Base-by-base conservation (phyloP, 2,888 invertebrate species). In the Hesperia comma region DNA sequence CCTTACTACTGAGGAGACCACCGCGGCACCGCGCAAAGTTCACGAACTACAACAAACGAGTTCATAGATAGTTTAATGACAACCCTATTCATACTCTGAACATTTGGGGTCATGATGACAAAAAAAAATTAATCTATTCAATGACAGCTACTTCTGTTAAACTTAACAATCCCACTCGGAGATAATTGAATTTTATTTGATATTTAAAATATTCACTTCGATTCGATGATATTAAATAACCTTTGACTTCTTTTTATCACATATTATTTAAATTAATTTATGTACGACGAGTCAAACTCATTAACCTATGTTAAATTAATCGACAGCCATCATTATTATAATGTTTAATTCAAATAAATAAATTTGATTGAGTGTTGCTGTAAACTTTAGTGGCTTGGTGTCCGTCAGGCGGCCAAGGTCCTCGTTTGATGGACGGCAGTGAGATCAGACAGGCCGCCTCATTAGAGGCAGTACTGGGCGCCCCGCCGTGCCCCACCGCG, bases 361-460 rank as follows among this genome's bases (percentile, higher is more conserved):
- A 12, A 41, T 41, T 41, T 41, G 41, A 41, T 41, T n/a, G 5
- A 41, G 41, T 41, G n/a, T 41, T 12, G 37, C 37, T 37, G 41
- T 41, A n/a, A 41, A 41, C n/a, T 15, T 41, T 41, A 41, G 41
- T 41, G 41, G 37, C 7, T 12, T 37, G 37, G 37, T 37, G 37
- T 41, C 41, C 14, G 15, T 41, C 41, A n/a, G 4, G 6, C 41
- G 41, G 12, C 12, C 41, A 41, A 41, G 41, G 41, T 41, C 41
- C 41, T 41, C 6, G 14, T 41, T n/a, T 41, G 41, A 41, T 41
- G 41, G 41, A 41, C 41, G 41, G 41, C 41, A 41, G 41, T 14
- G 41, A 41, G 41, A 41, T 41, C 41, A 41, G 41, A 41, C 41
- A 41, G 12, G 41, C 41, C 41, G 41, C 19, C 53, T 51, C 58